Conservation (phyloP, 2,113 vertebrate species). For the Cyprinodon tularosa region DNA sequence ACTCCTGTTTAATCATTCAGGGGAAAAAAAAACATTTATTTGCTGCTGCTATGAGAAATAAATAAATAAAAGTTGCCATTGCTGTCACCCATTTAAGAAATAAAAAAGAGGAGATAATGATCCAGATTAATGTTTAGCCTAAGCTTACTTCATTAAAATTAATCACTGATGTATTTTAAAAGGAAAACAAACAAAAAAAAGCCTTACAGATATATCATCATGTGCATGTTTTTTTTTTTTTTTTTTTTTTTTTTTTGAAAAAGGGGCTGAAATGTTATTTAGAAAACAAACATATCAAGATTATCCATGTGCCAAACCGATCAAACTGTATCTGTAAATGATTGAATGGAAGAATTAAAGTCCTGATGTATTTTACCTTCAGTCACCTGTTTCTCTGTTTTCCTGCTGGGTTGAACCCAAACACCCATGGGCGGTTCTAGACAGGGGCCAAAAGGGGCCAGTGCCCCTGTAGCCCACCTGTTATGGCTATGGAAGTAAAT, state of each 20-base stretch:
- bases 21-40: neutral
- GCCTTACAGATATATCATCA: neutral
- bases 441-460: too few species aligned
- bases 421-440: neutral
- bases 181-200: neutral
- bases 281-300: slow-evolving; percentile 28
- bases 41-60: neutral
- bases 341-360: neutral
- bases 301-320: slow-evolving; percentile 19
- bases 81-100: slow-evolving; percentile 8
- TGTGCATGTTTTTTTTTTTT: neutral
- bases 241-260: neutral
- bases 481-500: too few species aligned
- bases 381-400: neutral
- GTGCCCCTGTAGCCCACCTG: too few species aligned
- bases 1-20: slow-evolving; percentile 68
- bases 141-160: slow-evolving; percentile 19
- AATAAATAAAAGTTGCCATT: neutral
- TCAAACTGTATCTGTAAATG: slow-evolving; percentile 29
- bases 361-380: neutral
- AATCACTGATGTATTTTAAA: slow-evolving; percentile 13
- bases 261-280: neutral
- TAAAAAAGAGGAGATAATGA: neutral
- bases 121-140: slow-evolving; percentile 16
- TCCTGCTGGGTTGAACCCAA: neutral